Evolutionary conservation across 2,113 vertebrate species (phyloP).

Genomic region (Smithornis capensis): DNA sequence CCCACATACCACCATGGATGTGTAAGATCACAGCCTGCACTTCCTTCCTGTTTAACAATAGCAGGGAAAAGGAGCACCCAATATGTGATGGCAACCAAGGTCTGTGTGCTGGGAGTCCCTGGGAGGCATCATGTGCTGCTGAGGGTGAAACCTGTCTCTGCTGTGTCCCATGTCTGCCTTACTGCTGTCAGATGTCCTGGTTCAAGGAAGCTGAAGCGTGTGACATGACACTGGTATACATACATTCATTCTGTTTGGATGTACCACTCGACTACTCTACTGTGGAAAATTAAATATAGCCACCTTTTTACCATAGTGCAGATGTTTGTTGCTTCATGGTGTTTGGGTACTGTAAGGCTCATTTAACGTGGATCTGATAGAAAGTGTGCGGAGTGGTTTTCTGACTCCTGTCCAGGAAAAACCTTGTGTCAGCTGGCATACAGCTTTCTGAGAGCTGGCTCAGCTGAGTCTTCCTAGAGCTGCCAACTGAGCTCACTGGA

Average conservation of each 20-base stretch:
- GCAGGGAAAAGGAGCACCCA: rapidly evolving
- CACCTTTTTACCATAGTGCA: neutral
- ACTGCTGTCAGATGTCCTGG: neutral
- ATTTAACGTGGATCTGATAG: neutral
- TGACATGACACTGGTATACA: neutral
- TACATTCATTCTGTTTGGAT: neutral
- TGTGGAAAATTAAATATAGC: neutral
- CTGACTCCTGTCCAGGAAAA: neutral
- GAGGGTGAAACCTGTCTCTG: neutral
- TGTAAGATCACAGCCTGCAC: neutral
- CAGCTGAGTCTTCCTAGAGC: neutral
- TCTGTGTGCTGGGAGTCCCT: neutral
- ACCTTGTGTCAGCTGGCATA: neutral
- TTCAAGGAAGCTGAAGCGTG: neutral
- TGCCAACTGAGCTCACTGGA: neutral
- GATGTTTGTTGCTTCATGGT: rapidly evolving
- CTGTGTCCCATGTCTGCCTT: rapidly evolving
- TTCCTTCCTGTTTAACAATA: neutral
- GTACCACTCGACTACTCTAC: rapidly evolving
- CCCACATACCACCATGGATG: neutral
- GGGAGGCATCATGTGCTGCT: neutral
- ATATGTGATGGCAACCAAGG: neutral
- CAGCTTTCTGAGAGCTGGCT: neutral
- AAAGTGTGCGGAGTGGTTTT: neutral
- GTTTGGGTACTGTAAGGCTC: neutral